Evolutionary conservation across 1,140 invertebrate genomes (phyloP).

Genomic region (Drosophila melanica): DNA sequence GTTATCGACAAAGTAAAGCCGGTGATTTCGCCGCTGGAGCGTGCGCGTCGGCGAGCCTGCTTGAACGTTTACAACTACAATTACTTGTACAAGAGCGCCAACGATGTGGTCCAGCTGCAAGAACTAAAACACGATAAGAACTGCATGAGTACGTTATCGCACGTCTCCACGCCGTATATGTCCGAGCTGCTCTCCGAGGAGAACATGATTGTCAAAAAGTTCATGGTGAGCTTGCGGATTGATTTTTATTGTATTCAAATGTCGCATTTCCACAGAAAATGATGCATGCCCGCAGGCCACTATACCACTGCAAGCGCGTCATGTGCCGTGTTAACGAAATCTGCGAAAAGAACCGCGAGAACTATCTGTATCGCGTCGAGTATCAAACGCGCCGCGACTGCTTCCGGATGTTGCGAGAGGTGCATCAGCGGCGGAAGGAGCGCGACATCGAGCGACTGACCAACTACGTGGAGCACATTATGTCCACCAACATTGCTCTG

Average conservation of each 20-base stretch:
- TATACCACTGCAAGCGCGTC: constrained; percentile 49
- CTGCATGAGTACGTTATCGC: constrained; percentile 37
- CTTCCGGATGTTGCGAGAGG: constrained; percentile 49
- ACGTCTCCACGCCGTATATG: constrained; percentile 30
- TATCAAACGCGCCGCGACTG: constrained; percentile 70
- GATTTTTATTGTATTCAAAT: not conserved
- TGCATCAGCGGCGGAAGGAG: constrained; percentile 25
- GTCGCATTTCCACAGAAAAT: constrained; percentile 54
- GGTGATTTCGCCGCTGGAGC: constrained; percentile 39
- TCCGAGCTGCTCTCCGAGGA: constrained; percentile 26
- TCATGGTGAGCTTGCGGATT: constrained; percentile 42
- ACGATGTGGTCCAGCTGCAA: constrained; percentile 51
- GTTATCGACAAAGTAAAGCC: constrained; percentile 26
- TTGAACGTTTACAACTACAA: constrained; percentile 51
- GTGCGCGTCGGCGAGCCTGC: constrained; percentile 26
- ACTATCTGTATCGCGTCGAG: constrained; percentile 48
- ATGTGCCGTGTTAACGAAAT: constrained; percentile 25
- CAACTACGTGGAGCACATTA: constrained; percentile 64
- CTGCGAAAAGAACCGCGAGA: constrained; percentile 28
- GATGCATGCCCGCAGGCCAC: constrained; percentile 64
- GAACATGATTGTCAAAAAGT: constrained; percentile 45
- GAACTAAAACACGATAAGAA: constrained; percentile 32
- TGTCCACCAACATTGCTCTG: constrained; percentile 52
- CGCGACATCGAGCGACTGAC: constrained; percentile 44
- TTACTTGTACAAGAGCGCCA: constrained; percentile 56